Percentiles rank a stretch among this genome's conserved stretches.
phyloP scores from a whole-genome alignment of 2,797 vertebrate species.

The Cichlasoma orientale region DNA sequence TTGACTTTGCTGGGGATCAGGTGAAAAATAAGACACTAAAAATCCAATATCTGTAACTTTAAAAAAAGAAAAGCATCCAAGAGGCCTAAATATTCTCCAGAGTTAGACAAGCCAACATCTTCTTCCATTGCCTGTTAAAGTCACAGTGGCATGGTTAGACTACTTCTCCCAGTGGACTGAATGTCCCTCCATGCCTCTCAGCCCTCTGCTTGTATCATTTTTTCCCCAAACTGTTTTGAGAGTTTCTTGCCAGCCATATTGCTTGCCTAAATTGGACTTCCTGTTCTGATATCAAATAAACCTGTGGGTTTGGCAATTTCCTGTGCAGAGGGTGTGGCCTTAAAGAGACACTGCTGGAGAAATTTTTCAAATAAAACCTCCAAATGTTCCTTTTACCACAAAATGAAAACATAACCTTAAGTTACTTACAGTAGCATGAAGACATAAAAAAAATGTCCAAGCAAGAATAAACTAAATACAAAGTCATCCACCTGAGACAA shows the following conservation, averaged over 20 bases:
- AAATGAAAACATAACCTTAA: background rate
- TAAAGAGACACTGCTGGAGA: conserved; percentile 33
- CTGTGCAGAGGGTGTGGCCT: conserved; percentile 37
- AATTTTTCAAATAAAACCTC: background rate
- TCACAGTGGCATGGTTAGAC: background rate
- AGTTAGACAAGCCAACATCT: background rate
- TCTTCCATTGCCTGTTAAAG: conserved; percentile 9
- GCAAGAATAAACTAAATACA: background rate
- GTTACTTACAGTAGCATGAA: background rate
- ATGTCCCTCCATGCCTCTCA: background rate
- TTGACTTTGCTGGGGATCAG: background rate
- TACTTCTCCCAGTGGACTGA: background rate
- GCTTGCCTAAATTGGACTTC: background rate
- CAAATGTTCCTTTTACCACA: background rate
- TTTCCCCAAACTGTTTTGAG: background rate
- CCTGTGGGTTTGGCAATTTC: conserved; percentile 35
- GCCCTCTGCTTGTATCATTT: background rate
- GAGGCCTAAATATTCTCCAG: conserved; percentile 4
- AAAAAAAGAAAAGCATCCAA: conserved; percentile 4
- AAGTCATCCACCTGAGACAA: background rate
- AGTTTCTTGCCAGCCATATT: background rate
- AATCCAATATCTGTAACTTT: conserved; percentile 1
- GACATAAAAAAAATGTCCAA: background rate
- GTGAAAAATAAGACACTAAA: conserved; percentile 14
- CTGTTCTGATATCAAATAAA: conserved; percentile 20